These are phyloP conservation scores for Gallinago media DNA, from an alignment of 2,113 vertebrate genomes.

Conservation along the genomic window DNA sequence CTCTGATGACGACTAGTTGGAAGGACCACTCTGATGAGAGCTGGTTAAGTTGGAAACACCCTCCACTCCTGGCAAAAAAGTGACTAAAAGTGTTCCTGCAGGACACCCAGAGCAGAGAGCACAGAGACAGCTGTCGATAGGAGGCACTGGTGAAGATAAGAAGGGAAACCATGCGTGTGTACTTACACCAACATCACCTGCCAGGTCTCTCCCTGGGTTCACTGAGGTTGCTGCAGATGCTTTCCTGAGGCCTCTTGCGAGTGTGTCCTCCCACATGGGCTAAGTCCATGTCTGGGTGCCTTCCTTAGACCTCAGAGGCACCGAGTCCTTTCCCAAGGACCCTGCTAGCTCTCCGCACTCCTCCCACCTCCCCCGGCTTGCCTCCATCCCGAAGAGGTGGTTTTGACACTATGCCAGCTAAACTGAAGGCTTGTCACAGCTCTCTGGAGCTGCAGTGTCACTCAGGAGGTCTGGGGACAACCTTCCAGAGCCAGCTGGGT, in stretches of 20 bases:
- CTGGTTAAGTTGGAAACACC: background rate
- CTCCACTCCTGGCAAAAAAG: background rate
- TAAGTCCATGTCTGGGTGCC: accelerated
- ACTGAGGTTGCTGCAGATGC: background rate
- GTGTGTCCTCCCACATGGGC: background rate
- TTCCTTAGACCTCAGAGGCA: background rate
- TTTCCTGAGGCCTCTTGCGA: background rate
- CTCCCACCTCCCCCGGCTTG: background rate
- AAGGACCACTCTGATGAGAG: background rate
- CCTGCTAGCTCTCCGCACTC: background rate
- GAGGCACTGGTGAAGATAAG: background rate
- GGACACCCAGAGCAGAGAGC: background rate
- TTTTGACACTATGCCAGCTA: background rate
- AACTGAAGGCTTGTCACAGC: background rate
- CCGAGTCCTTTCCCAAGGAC: background rate
- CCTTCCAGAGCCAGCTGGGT: background rate
- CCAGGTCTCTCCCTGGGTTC: background rate
- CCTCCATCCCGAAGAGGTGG: background rate
- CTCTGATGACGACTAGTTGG: background rate
- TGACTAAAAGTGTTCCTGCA: background rate
- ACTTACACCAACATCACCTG: conserved; percentile 9
- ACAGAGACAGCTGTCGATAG: background rate
- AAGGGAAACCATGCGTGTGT: background rate
- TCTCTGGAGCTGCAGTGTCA: background rate
- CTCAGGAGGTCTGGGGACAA: background rate